Evolutionary conservation across 2,888 invertebrate genomes (phyloP).

Genomic region (Apoda limacodes): DNA sequence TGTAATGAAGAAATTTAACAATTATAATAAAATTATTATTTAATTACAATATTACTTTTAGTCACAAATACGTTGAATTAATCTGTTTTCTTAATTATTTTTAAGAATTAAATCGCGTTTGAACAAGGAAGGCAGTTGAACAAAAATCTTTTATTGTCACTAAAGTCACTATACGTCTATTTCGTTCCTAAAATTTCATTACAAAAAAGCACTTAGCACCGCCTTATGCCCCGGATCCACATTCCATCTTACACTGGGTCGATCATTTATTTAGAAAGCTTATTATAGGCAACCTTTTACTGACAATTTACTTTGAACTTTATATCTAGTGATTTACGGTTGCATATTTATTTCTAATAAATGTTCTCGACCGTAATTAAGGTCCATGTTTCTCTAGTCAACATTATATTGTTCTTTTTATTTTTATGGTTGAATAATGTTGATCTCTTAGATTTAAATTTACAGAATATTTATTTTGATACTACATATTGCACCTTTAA

Average conservation of each 20-base stretch:
- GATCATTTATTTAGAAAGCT: constrained; percentile 62
- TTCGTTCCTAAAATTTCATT: constrained; percentile 6
- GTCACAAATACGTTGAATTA: no score
- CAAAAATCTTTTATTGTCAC: no score
- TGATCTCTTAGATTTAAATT: constrained; percentile 49
- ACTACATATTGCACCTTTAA: no score
- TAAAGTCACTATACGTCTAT: no score
- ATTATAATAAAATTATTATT: no score
- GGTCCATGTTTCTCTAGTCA: constrained; percentile 45
- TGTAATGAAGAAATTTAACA: no score
- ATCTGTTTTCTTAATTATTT: no score
- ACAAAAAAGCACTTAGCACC: constrained; percentile 11
- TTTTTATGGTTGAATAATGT: constrained; percentile 59
- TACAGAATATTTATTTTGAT: no score
- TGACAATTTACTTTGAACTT: constrained; percentile 20
- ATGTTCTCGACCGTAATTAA: constrained; percentile 46
- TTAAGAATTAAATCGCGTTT: no score
- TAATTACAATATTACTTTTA: no score
- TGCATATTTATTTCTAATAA: constrained; percentile 16
- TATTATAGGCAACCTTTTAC: constrained; percentile 28
- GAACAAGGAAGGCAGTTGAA: no score
- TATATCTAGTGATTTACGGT: constrained; percentile 18
- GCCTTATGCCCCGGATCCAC: constrained; percentile 44
- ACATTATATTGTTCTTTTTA: constrained; percentile 64
- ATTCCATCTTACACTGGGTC: constrained; percentile 51